phyloP scores from a whole-genome alignment of 2,797 vertebrate species.

The Pelochelys cantorii region DNA sequence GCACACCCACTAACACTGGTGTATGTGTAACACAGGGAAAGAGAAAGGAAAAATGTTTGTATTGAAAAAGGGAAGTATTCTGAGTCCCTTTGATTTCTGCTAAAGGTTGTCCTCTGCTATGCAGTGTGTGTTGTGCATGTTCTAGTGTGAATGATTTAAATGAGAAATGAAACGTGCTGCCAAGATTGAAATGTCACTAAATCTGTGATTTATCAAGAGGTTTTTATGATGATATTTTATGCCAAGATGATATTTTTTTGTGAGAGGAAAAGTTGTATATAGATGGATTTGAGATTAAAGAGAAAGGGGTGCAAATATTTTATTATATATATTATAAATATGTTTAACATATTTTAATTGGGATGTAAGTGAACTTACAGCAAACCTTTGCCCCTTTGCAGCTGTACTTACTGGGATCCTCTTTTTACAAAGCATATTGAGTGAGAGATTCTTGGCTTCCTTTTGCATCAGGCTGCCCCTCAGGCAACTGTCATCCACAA shows the following conservation, averaged over 20 bases:
- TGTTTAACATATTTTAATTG: slow-evolving; percentile 46
- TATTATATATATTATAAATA: no score
- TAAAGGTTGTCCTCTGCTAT: background rate
- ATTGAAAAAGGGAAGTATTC: background rate
- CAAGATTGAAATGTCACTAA: background rate
- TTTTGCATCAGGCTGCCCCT: slow-evolving; percentile 54
- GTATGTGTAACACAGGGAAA: background rate
- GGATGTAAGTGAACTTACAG: slow-evolving; percentile 28
- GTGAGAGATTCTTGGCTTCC: slow-evolving; percentile 48
- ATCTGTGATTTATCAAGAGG: slow-evolving; percentile 19
- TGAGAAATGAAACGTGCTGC: slow-evolving; percentile 48
- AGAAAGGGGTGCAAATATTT: background rate
- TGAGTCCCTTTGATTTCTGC: background rate
- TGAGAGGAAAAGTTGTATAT: background rate
- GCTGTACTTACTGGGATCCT: slow-evolving; percentile 57
- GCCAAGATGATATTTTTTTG: slow-evolving; percentile 19
- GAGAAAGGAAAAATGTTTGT: background rate
- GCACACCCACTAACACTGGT: background rate
- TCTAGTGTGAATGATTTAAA: background rate
- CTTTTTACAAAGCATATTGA: slow-evolving; percentile 35
- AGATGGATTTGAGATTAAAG: slow-evolving; percentile 8
- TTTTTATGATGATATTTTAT: slow-evolving; percentile 29
- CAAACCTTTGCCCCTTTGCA: slow-evolving; percentile 20
- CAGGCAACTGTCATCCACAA: slow-evolving; percentile 64
- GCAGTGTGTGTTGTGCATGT: background rate